Evolutionary conservation across 2,888 invertebrate species (phyloP).

Genomic region (Isoperla grammatica): DNA sequence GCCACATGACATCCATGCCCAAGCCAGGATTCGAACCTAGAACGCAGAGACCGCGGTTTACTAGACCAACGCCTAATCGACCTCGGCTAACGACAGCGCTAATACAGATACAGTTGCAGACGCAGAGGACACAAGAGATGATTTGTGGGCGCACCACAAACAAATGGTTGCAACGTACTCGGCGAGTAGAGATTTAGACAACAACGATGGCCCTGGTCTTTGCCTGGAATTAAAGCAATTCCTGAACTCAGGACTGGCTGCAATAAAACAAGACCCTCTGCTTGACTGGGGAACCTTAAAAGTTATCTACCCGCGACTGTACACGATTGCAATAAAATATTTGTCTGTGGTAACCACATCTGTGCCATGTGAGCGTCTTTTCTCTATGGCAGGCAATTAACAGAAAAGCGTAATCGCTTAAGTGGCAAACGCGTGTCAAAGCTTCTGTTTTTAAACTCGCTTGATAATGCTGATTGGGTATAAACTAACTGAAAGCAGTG

Average conservation of each 20-base stretch:
- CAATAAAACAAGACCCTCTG: conserved; percentile 1
- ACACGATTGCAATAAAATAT: conserved; percentile 2
- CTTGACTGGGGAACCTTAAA: neutral
- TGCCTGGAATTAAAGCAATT: conserved; percentile 1
- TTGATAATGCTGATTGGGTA: neutral
- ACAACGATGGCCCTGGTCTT: too few species aligned
- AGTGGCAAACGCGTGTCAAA: conserved; percentile 9
- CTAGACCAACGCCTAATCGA: too few species aligned
- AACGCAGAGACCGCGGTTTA: too few species aligned
- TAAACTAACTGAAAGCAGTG: too few species aligned
- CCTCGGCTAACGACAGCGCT: too few species aligned
- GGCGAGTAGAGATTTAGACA: neutral
- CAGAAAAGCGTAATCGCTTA: conserved; percentile 1
- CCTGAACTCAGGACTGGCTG: neutral
- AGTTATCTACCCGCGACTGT: neutral
- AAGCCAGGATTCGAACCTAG: too few species aligned
- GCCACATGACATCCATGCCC: too few species aligned
- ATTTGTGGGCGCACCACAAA: neutral
- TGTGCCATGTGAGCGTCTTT: conserved; percentile 4
- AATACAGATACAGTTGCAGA: too few species aligned
- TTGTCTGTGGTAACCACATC: conserved; percentile 4
- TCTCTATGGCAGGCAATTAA: conserved; percentile 7
- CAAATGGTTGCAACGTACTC: neutral
- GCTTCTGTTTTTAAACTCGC: conserved; percentile 4
- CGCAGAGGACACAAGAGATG: too few species aligned